Evolutionary conservation across 2,113 vertebrate genomes (phyloP).

Genomic region (Gymnorhina tibicen): DNA sequence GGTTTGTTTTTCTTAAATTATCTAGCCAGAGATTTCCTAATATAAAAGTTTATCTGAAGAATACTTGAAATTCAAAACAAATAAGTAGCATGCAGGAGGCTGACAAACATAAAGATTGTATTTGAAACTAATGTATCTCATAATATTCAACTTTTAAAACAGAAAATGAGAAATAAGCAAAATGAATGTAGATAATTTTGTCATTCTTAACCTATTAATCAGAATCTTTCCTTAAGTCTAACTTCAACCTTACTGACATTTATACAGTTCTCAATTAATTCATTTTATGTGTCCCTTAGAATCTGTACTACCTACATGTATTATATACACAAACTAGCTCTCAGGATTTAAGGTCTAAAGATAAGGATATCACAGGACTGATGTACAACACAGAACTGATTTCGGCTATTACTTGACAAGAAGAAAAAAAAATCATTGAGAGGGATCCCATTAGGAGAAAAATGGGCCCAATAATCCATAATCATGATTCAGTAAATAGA

Average conservation of each 20-base stretch:
- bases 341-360: not conserved
- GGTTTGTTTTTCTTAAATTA: not conserved
- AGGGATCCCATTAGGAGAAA: not conserved
- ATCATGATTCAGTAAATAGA: constrained; percentile 9
- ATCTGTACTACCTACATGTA: not conserved
- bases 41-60: not conserved
- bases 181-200: not conserved
- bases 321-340: not conserved
- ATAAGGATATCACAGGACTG: not conserved
- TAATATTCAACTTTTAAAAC: not conserved
- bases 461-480: constrained; percentile 17
- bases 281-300: not conserved
- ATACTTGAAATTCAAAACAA: constrained; percentile 21
- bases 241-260: not conserved
- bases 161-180: not conserved
- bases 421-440: not conserved
- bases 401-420: not conserved
- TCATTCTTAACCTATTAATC: not conserved
- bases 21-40: not conserved
- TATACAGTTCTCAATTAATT: not conserved
- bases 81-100: not conserved
- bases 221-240: not conserved
- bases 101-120: not conserved
- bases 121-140: not conserved
- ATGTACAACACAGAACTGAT: not conserved